A percentile compares a stretch with the other conserved stretches of the same genome.
These are phyloP conservation scores for Cladopsammia gracilis DNA, from an alignment of 64 coral and sea anemone genomes.

Conservation along the genomic window DNA sequence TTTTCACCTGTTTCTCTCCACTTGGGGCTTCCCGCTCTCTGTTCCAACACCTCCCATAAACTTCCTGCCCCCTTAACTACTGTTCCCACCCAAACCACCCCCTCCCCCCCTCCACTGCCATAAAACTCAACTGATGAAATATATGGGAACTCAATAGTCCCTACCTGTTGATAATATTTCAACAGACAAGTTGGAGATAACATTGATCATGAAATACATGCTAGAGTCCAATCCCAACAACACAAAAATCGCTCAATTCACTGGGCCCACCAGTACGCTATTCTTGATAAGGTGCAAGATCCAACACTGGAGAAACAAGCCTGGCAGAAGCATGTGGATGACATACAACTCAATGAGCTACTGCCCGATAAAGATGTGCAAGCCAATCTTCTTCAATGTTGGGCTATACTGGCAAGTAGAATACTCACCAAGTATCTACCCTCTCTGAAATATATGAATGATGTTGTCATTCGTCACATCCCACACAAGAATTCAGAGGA, in stretches of 20 bases:
- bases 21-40: no score
- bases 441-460: background rate
- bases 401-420: slow-evolving; percentile 31
- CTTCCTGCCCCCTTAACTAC: no score
- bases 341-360: slow-evolving; percentile 14
- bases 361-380: slow-evolving; percentile 1
- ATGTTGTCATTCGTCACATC: slow-evolving; percentile 41
- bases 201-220: slow-evolving; percentile 43
- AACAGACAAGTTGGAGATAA: slow-evolving; percentile 53
- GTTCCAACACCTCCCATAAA: no score
- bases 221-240: slow-evolving; percentile 27
- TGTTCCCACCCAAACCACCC: no score
- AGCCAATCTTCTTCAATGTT: background rate
- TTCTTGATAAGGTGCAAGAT: background rate
- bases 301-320: background rate
- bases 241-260: slow-evolving; percentile 33
- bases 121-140: no score
- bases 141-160: no score
- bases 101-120: no score
- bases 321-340: background rate
- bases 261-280: slow-evolving; percentile 57
- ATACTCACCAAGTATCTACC: slow-evolving; percentile 6
- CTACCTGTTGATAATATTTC: background rate
- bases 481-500: slow-evolving; percentile 4
- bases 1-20: no score